Percentiles rank a stretch among this genome's conserved stretches.
Conservation (phyloP, 2,888 invertebrate species). For the Helleia helle region DNA sequence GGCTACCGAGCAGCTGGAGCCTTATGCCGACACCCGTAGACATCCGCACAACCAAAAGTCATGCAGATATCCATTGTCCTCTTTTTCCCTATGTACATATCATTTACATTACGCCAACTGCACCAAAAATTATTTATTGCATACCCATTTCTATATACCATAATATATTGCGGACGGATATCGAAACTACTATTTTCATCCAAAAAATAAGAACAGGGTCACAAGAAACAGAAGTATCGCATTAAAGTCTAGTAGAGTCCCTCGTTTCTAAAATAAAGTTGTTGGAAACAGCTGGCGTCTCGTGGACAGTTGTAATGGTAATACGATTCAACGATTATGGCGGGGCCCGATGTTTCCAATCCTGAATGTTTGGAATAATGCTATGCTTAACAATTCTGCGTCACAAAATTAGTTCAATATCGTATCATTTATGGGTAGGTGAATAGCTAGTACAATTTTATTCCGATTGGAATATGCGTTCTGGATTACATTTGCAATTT, state of each 20-base stretch:
- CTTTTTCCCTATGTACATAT: too few species aligned
- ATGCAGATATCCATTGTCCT: too few species aligned
- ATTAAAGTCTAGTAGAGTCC: slow-evolving; percentile 24
- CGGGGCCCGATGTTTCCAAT: slow-evolving; percentile 32
- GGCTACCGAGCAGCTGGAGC: too few species aligned
- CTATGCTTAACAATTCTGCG: slow-evolving; percentile 54
- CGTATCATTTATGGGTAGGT: slow-evolving; percentile 16
- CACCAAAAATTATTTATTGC: too few species aligned
- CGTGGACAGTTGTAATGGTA: slow-evolving; percentile 68
- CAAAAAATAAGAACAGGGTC: slow-evolving; percentile 17
- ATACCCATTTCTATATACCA: too few species aligned
- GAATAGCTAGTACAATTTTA: background rate
- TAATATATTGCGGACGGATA: too few species aligned
- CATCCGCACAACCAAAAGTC: too few species aligned
- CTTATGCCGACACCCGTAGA: too few species aligned
- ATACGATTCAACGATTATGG: slow-evolving; percentile 69
- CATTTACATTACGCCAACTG: too few species aligned
- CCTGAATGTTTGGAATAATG: slow-evolving; percentile 57
- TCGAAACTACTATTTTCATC: background rate
- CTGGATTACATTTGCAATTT: too few species aligned
- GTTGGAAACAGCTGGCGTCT: slow-evolving; percentile 58
- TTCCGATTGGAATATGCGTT: slow-evolving; percentile 5
- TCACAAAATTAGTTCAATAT: slow-evolving; percentile 55
- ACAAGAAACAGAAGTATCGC: slow-evolving; percentile 21
- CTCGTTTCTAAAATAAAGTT: slow-evolving; percentile 51